Conservation (phyloP, 2,888 invertebrate genomes). For the Syritta pipiens region DNA sequence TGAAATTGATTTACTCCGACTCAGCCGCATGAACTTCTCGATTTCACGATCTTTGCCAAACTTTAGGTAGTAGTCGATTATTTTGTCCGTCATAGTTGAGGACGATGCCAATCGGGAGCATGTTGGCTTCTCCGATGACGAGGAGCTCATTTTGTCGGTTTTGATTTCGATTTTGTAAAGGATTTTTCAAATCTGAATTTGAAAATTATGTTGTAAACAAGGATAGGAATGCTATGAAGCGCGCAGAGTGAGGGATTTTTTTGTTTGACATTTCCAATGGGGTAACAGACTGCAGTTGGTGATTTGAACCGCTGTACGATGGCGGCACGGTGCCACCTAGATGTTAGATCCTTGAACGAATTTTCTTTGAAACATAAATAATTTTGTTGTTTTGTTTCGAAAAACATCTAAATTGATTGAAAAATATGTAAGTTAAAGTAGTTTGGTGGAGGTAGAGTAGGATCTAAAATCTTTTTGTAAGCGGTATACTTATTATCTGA, state of each 20-base stretch:
- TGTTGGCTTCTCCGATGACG: conserved; percentile 9
- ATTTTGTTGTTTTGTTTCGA: too few relatives aligned
- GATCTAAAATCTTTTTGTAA: too few relatives aligned
- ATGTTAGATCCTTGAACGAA: not conserved
- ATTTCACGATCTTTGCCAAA: conserved; percentile 85
- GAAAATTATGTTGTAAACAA: conserved; percentile 39
- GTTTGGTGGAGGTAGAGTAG: too few relatives aligned
- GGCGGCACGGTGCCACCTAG: not conserved
- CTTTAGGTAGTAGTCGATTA: conserved; percentile 85
- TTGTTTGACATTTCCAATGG: conserved; percentile 13
- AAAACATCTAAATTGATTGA: too few relatives aligned
- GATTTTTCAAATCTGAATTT: conserved; percentile 41
- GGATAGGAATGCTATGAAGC: not conserved
- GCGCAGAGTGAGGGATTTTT: not conserved
- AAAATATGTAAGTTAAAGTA: too few relatives aligned
- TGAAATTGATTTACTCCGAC: conserved; percentile 30
- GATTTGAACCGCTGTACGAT: conserved; percentile 21
- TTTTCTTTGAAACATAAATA: not conserved
- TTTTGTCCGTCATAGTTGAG: conserved; percentile 72
- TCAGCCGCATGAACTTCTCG: conserved; percentile 83
- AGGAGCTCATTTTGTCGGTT: conserved; percentile 26
- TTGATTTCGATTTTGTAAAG: not conserved
- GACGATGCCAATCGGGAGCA: conserved; percentile 33
- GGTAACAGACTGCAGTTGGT: not conserved
- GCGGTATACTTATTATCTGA: too few relatives aligned